Base-by-base conservation (phyloP, 2,113 vertebrate species). In the Raja brachyura region DNA sequence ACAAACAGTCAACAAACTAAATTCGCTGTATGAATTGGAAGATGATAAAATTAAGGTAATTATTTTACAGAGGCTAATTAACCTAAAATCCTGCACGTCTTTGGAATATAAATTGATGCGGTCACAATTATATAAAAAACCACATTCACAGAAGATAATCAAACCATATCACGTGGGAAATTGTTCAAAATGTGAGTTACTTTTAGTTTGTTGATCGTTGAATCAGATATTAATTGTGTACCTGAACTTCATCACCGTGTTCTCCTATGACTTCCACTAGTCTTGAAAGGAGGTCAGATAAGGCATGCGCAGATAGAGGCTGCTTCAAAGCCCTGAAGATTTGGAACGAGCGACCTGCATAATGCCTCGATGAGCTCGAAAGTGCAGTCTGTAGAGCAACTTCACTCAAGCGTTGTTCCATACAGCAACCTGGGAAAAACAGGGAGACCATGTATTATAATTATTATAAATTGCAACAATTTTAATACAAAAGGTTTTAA, bases 181-280 rank as follows among this genome's bases (percentile, higher is more conserved):
- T 56, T 56, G 22, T 83, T 83, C 79, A 83, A 83, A 56, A 59
- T 56, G 56, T 7, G 56, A 11, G 48, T 59, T 83, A 25, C 2
- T 56, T 10, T 25, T 83, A 83, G 54, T 18, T 48, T 86, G 54
- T 25, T 28, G 48, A 86, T 0, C 13, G 28, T 74, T 70, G 28
- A 3, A 74, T 75, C 68, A 70, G 6, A 74, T 10, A 74, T 63
- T 31, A 25, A 18, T 16, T 18, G 93, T 95, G 11, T 95, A 99
- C 99, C 98, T 99, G 98, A 95, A 99, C 98, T 95, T 99, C 99
- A 93, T 99, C 99, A 54, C 98, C 98, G 0, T 99, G 98, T 93
- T 99, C 98, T 94, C 98, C 99, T 39, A 99, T 98, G 95, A 99
- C 98, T 96, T 99, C 99, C 5, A 99, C 98, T 85, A 99, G 94